phyloP scores from a whole-genome alignment of 1,140 invertebrate species.

The Samia ricini region DNA sequence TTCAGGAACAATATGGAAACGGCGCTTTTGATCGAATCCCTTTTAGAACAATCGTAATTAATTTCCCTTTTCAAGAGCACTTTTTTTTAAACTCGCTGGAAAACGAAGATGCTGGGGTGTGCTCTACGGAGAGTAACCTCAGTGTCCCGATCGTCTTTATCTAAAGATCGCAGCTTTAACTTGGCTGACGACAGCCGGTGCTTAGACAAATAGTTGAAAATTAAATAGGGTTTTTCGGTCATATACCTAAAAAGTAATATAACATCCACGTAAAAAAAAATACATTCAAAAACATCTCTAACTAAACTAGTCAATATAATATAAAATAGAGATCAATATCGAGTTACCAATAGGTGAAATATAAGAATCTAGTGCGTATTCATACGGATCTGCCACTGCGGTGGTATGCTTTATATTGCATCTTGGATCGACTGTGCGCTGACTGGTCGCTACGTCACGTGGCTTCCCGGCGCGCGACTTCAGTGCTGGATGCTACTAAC shows the following conservation, averaged over 20 bases:
- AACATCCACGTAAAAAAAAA: constrained; percentile 27
- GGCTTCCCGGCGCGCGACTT: constrained; percentile 77
- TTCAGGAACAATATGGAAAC: constrained; percentile 69
- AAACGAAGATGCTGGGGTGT: constrained; percentile 73
- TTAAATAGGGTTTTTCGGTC: constrained; percentile 4
- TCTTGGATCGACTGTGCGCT: constrained; percentile 77
- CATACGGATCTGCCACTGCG: constrained; percentile 53
- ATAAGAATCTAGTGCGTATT: constrained; percentile 27
- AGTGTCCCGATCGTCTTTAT: constrained; percentile 41
- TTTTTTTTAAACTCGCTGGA: constrained; percentile 42
- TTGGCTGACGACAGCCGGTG: constrained; percentile 71
- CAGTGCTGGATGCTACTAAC: constrained; percentile 79
- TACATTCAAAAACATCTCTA: constrained; percentile 28
- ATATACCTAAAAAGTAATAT: constrained; percentile 12
- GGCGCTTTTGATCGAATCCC: constrained; percentile 25
- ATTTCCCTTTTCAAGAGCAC: constrained; percentile 30
- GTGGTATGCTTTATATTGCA: constrained; percentile 75
- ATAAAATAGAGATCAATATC: constrained; percentile 40
- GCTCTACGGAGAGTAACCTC: constrained; percentile 61
- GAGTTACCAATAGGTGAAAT: constrained; percentile 62
- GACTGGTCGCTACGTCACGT: constrained; percentile 77
- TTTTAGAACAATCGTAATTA: constrained; percentile 34
- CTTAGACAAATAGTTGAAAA: constrained; percentile 64
- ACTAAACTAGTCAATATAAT: constrained; percentile 60
- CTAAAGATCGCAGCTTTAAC: constrained; percentile 50